These are phyloP conservation scores for Anhinga anhinga DNA, from an alignment of 2,113 vertebrate genomes.

Conservation along the genomic window DNA sequence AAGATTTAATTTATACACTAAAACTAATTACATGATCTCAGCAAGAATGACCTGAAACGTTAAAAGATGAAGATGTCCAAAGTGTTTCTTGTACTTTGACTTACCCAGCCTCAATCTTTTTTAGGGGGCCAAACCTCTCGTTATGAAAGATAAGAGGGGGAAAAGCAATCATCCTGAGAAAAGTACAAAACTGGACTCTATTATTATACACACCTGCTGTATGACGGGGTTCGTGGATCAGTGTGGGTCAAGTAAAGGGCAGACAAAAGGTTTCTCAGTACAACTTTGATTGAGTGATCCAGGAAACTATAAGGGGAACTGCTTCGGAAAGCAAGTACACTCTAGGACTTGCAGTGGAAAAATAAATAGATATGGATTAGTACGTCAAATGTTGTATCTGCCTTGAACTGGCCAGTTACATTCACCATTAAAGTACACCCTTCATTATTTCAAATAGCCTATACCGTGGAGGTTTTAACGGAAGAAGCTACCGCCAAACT, in stretches of 20 bases:
- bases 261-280: neutral
- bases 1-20: slow-evolving; percentile 69
- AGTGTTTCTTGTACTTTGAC: slow-evolving; percentile 19
- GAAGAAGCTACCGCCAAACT: slow-evolving; percentile 31
- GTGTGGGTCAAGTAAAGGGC: neutral
- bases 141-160: neutral
- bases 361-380: slow-evolving; percentile 67
- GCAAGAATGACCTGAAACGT: slow-evolving; percentile 48
- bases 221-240: neutral
- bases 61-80: slow-evolving; percentile 54
- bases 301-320: neutral
- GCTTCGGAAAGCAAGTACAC: neutral
- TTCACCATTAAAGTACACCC: slow-evolving; percentile 54
- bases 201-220: neutral
- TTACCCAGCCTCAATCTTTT: slow-evolving; percentile 50
- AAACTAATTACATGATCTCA: slow-evolving; percentile 64
- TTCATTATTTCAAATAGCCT: slow-evolving; percentile 56
- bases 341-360: slow-evolving; percentile 16
- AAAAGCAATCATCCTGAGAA: slow-evolving; percentile 37
- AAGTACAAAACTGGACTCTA: slow-evolving; percentile 14
- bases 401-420: slow-evolving; percentile 43
- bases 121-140: neutral
- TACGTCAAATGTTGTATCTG: slow-evolving; percentile 26
- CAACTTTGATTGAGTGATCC: neutral
- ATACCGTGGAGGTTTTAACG: neutral